Evolutionary conservation across 2,113 vertebrate species (phyloP).

Genomic region (Labeo catla): DNA sequence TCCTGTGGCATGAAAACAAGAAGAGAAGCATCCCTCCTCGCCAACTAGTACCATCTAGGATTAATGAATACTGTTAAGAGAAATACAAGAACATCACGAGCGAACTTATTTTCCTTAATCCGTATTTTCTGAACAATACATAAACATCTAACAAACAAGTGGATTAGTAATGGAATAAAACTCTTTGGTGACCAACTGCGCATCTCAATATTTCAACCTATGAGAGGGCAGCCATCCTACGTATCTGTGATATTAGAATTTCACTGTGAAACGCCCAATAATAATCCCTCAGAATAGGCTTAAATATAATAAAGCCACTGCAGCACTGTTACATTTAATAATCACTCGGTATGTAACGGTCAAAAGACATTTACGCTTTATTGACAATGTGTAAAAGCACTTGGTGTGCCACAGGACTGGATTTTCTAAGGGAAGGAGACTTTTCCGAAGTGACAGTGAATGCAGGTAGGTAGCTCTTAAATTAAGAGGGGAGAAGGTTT

Average conservation of each 20-base stretch:
- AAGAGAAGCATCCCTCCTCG: neutral
- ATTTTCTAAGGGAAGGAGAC: neutral
- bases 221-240: constrained; percentile 4
- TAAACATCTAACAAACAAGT: neutral
- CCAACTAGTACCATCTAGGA: neutral
- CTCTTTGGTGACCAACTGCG: constrained; percentile 53
- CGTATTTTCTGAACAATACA: neutral
- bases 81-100: neutral
- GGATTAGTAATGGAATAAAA: constrained; percentile 17
- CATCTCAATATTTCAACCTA: neutral
- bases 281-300: constrained; percentile 33
- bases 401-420: neutral
- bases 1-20: constrained; percentile 11
- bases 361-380: neutral
- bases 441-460: constrained; percentile 1
- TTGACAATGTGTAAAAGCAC: neutral
- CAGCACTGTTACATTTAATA: neutral
- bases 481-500: constrained; percentile 11
- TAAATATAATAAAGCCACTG: constrained; percentile 30
- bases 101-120: neutral
- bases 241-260: neutral
- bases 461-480: constrained; percentile 20
- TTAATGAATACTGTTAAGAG: constrained; percentile 5
- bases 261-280: constrained; percentile 16
- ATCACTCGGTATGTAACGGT: too few relatives aligned